These are phyloP conservation scores for Xenopus petersii DNA, from an alignment of 2,797 vertebrate genomes.

Conservation along the genomic window DNA sequence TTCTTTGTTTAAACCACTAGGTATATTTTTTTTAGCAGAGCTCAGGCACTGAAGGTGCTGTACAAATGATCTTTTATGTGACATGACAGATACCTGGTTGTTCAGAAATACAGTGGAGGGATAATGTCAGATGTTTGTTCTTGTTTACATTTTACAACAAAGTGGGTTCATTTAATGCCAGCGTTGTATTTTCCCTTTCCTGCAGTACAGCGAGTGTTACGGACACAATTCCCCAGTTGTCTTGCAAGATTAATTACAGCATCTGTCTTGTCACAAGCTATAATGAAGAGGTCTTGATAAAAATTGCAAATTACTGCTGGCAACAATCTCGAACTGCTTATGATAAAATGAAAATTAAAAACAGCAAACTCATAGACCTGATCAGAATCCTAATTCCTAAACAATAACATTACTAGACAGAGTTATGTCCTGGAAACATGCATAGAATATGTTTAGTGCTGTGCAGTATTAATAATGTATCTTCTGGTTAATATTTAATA, in stretches of 20 bases:
- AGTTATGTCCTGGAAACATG: slow-evolving; percentile 67
- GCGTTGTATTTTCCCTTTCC: slow-evolving; percentile 41
- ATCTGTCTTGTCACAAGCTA: slow-evolving; percentile 97
- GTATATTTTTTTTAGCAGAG: slow-evolving; percentile 12
- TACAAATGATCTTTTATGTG: slow-evolving; percentile 44
- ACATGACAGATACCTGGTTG: slow-evolving; percentile 48
- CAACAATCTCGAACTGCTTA: slow-evolving; percentile 98
- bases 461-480: slow-evolving; percentile 87
- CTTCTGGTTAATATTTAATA: slow-evolving; percentile 84
- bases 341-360: slow-evolving; percentile 99
- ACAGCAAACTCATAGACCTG: slow-evolving; percentile 86
- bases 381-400: slow-evolving; percentile 86
- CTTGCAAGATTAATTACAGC: slow-evolving; percentile 97
- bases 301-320: slow-evolving; percentile 97
- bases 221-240: slow-evolving; percentile 85
- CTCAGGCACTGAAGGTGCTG: slow-evolving; percentile 16
- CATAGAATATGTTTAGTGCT: slow-evolving; percentile 74
- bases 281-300: slow-evolving; percentile 96
- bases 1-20: slow-evolving; percentile 23
- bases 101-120: slow-evolving; percentile 37
- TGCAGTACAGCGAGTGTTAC: slow-evolving; percentile 62
- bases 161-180: slow-evolving; percentile 43
- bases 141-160: slow-evolving; percentile 47
- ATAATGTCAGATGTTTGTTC: slow-evolving; percentile 47
- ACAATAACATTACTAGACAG: slow-evolving; percentile 61